Evolutionary conservation across 1,140 invertebrate species (phyloP), one percentile per base, ranked within the genome.

Genomic region (Eupristina koningsbergeri): DNA sequence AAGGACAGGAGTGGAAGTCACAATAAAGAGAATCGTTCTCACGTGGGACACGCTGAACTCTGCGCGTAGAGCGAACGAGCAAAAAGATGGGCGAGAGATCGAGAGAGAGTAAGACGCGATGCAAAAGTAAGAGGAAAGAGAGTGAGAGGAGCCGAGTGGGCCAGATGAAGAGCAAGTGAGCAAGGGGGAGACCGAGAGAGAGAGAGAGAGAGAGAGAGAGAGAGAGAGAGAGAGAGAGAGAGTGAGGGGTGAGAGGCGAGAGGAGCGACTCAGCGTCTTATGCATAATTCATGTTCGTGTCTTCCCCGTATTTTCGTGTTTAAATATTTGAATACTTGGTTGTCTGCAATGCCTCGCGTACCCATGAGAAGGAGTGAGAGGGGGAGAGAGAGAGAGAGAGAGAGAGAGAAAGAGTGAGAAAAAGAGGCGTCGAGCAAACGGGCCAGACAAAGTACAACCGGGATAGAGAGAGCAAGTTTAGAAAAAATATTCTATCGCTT

Each of bases 301-400:
- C 88, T 89, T 91, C 90, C 84, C 84, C 88, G 87, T 89, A 91
- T 91, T 92, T 92, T 91, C 89, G 88, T 89, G 88, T 91, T 91
- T 91, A 91, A 91, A 91, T 91, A 91, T 92, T 92, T 91, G 90
- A 91, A 91, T 91, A 91, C 88, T 85, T 88, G 86, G 88, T 89
- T 89, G 88, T 86, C 85, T 88, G 88, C 87, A 87, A 88, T 86
- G 86, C 84, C 76, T 82, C 61, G 77, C 45, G 45, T n/a, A 61
- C 86, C 58, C 85, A 86, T 85, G 86, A 87, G 39, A 80, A 58
- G 69, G 63, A 80, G 34, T 61, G 80, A 73, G 53, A 45, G 61
- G 41, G 11, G 41, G 5, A 45, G 11, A 45, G 41, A 5, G 6
- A 45, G 41, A 45, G 11, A 45, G 41, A 45, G 41, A 45, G 11